phyloP scores from a whole-genome alignment of 2,113 vertebrate species.

The Excalfactoria chinensis region DNA sequence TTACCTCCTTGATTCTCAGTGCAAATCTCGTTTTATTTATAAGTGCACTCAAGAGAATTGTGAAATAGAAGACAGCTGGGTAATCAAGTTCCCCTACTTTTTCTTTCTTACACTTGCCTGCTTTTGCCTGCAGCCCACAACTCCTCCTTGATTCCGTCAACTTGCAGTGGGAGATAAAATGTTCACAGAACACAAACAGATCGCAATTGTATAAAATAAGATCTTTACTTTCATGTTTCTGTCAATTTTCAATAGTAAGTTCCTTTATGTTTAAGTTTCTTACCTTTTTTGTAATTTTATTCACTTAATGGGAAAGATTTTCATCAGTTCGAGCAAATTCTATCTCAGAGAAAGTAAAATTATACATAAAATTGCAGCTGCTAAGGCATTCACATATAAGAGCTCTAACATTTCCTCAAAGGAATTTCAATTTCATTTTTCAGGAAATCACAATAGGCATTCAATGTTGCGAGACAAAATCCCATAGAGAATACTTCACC shows the following conservation, averaged over 20 bases:
- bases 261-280: background rate
- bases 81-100: background rate
- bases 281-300: background rate
- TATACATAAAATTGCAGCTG: background rate
- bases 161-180: background rate
- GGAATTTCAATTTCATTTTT: background rate
- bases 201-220: background rate
- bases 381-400: background rate
- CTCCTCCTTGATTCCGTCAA: background rate
- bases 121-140: background rate
- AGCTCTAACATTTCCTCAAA: background rate
- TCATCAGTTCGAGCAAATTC: background rate
- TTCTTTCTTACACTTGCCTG: background rate
- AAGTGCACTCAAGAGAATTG: background rate
- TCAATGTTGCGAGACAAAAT: background rate
- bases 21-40: background rate
- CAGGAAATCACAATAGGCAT: background rate
- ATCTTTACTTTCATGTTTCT: background rate
- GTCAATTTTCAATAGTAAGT: background rate
- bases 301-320: background rate
- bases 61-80: background rate
- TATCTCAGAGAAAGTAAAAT: background rate
- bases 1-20: background rate
- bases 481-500: background rate
- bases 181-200: background rate